Conservation (phyloP, 2,888 invertebrate genomes). For the Caenorhabditis japonica region DNA sequence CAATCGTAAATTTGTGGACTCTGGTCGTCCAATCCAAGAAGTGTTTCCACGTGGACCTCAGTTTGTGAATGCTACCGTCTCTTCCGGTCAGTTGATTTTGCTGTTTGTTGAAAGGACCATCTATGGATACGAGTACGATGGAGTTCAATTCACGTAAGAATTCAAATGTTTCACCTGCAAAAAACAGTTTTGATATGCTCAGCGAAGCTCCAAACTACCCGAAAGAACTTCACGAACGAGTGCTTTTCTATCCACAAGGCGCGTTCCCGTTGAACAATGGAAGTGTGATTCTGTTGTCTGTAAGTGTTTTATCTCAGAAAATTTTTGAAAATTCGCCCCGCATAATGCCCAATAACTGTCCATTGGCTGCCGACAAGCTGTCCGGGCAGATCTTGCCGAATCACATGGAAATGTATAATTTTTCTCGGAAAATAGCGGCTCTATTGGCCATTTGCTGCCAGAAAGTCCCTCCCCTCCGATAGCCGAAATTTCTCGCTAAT, state of each 20-base stretch:
- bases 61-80: slow-evolving; percentile 70
- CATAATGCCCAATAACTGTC: too few relatives aligned
- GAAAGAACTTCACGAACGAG: slow-evolving; percentile 68
- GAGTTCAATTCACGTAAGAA: slow-evolving; percentile 57
- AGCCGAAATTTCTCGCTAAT: too few relatives aligned
- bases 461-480: too few relatives aligned
- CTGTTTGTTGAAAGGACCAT: slow-evolving; percentile 71
- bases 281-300: slow-evolving; percentile 68
- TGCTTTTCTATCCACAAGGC: slow-evolving; percentile 72
- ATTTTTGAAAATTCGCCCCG: too few relatives aligned
- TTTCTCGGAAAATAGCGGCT: too few relatives aligned
- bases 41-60: slow-evolving; percentile 70
- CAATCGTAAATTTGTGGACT: slow-evolving; percentile 51
- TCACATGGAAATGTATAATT: too few relatives aligned
- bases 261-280: slow-evolving; percentile 73
- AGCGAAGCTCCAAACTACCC: slow-evolving; percentile 64
- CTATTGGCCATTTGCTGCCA: too few relatives aligned
- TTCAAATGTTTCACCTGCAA: neutral
- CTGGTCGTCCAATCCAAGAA: slow-evolving; percentile 61
- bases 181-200: slow-evolving; percentile 29
- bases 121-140: slow-evolving; percentile 68
- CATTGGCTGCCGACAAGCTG: too few relatives aligned
- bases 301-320: too few relatives aligned
- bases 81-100: slow-evolving; percentile 57
- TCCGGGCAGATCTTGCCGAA: too few relatives aligned